These are phyloP conservation scores for Andrena bucephala DNA, from an alignment of 2,888 invertebrate genomes.

Conservation along the genomic window DNA sequence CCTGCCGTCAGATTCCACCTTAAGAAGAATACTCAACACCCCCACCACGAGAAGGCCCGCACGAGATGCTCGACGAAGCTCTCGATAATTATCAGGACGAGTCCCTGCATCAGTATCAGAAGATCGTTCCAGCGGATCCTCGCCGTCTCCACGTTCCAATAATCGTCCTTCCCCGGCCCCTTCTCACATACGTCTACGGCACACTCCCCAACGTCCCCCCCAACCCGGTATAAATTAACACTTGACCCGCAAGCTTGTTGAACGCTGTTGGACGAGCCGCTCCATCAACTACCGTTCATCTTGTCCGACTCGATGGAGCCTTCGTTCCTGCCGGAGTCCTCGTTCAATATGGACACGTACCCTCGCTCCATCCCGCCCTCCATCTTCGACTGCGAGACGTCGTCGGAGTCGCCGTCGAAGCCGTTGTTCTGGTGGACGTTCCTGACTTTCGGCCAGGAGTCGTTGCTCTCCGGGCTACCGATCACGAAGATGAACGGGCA, in stretches of 20 bases:
- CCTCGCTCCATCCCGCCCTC: neutral
- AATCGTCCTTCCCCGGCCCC: neutral
- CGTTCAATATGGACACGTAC: slow-evolving; percentile 15
- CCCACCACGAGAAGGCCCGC: neutral
- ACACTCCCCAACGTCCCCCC: neutral
- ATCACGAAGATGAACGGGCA: slow-evolving; percentile 48
- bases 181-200: neutral
- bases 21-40: neutral
- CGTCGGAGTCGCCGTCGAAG: slow-evolving; percentile 26
- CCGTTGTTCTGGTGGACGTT: slow-evolving; percentile 38
- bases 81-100: neutral
- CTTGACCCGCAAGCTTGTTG: slow-evolving; percentile 51
- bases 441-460: slow-evolving; percentile 35
- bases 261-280: neutral
- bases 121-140: neutral
- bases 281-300: slow-evolving; percentile 12
- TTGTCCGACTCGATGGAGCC: neutral
- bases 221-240: neutral
- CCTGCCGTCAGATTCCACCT: too few relatives aligned
- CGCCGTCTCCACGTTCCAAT: neutral
- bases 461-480: neutral
- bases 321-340: neutral
- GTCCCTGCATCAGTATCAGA: neutral
- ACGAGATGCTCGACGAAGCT: neutral
- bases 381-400: neutral